Evolutionary conservation across 2,888 invertebrate genomes (phyloP).

Genomic region (Drosophila demipolita): DNA sequence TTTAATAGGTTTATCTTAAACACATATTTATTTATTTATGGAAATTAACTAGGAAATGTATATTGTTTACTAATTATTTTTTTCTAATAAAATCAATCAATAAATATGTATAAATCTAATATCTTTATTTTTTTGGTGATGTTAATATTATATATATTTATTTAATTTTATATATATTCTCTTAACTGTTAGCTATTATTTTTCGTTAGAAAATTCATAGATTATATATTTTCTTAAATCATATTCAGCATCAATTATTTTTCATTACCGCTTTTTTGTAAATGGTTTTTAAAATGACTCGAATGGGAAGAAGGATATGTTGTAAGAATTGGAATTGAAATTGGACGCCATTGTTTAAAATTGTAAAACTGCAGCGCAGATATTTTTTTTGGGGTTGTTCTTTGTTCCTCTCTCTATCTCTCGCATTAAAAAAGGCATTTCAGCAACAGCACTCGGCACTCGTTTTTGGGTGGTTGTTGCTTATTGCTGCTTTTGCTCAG

Average conservation of each 20-base stretch:
- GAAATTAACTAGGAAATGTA: too few relatives aligned
- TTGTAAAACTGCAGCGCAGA: slow-evolving; percentile 43
- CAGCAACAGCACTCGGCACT: slow-evolving; percentile 22
- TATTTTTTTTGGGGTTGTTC: slow-evolving; percentile 53
- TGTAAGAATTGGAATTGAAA: slow-evolving; percentile 31
- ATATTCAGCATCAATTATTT: not conserved
- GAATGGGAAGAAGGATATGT: slow-evolving; percentile 11
- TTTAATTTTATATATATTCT: not conserved
- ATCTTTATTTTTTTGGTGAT: not conserved
- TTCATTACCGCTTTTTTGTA: not conserved
- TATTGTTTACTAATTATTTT: too few relatives aligned
- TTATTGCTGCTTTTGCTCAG: slow-evolving; percentile 24
- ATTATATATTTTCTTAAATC: not conserved
- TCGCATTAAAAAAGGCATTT: slow-evolving; percentile 37
- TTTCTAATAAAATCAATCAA: not conserved
- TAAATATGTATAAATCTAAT: not conserved
- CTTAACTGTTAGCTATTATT: not conserved
- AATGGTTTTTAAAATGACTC: slow-evolving; percentile 15
- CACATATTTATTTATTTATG: too few relatives aligned
- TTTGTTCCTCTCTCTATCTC: slow-evolving; percentile 39
- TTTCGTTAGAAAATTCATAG: not conserved
- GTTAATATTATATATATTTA: not conserved
- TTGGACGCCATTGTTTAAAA: slow-evolving; percentile 68
- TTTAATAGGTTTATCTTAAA: too few relatives aligned
- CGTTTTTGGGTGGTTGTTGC: slow-evolving; percentile 57